Base-by-base conservation (phyloP, 2,888 invertebrate species). In the Myathropa florea region DNA sequence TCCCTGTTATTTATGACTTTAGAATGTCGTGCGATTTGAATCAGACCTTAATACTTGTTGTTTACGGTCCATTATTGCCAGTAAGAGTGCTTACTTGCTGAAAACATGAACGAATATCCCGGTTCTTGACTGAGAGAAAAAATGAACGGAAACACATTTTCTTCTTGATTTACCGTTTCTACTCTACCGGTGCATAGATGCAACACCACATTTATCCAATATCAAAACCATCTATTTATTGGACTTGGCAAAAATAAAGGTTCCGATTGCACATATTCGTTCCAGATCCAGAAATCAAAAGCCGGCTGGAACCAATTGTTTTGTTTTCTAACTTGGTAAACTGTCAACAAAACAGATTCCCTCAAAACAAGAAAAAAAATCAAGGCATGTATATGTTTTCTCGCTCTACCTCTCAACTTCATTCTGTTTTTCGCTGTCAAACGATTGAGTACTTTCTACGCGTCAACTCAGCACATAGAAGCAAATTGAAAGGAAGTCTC, bases 391-490 rank as follows among this genome's bases (percentile, higher is more conserved):
- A 80, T 23, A 36, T 28, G 23, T 33, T 73, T 68, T 76, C 84
- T 68, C 65, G 60, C 64, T 70, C 65, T 59, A 53, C 33, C 53
- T 68, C 68, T 71, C 71, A 55, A n/a, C 12, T 72, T 76, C 81
- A 77, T 65, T 72, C 30, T 3, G 46, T 81, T 70, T 64, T 68
- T 67, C 28, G 61, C 57, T 81, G 72, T 85, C 73, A 85, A 77
- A 70, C 77, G 81, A 59, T 57, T 78, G 64, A 82, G 60, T 70
- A 78, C 72, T 65, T 78, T 85, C 70, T 70, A 82, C 73, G 72
- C 68, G 82, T 68, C 23, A 70, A 7, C 18, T 46, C 46, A 7
- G 60, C 76, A 77, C 46, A 67, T 9, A 46, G 30, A 61, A 46
- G 23, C 12, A 53, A 72, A 59, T 12, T 9, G 33, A 65, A n/a